Evolutionary conservation across 2,888 invertebrate genomes (phyloP).

Genomic region (Sesia bembeciformis): DNA sequence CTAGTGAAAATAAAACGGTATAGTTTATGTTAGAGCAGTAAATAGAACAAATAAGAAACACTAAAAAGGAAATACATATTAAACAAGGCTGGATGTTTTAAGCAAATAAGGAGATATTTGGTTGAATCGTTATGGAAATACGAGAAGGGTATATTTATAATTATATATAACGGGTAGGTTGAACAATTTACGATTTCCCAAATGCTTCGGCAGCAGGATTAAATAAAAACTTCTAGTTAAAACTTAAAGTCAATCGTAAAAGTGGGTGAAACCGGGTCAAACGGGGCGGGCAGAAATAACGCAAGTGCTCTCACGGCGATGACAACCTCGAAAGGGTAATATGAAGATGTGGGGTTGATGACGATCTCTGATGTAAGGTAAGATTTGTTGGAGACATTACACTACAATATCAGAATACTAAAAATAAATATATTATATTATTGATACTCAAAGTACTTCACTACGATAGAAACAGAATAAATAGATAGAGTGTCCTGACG

Average conservation of each 20-base stretch:
- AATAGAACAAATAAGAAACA: no score
- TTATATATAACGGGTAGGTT: no score
- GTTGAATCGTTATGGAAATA: no score
- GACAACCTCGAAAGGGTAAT: neutral
- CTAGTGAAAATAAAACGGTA: no score
- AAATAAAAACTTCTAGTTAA: neutral
- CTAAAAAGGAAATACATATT: no score
- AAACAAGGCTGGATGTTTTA: no score
- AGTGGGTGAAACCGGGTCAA: constrained; percentile 40
- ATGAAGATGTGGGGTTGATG: neutral
- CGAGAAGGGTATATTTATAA: no score
- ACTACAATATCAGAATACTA: neutral
- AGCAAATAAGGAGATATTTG: no score
- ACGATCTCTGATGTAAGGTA: neutral
- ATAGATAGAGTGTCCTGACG: no score
- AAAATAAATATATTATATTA: neutral
- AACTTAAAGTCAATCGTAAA: constrained; percentile 38
- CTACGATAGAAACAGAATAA: neutral
- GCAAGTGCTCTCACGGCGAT: constrained; percentile 7
- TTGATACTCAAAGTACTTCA: neutral
- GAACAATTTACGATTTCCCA: no score
- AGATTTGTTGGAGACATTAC: neutral
- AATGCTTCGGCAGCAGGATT: neutral
- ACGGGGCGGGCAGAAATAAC: constrained; percentile 1
- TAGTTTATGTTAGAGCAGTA: no score